Evolutionary conservation across 2,888 invertebrate genomes (phyloP).

Genomic region (Helleia helle): DNA sequence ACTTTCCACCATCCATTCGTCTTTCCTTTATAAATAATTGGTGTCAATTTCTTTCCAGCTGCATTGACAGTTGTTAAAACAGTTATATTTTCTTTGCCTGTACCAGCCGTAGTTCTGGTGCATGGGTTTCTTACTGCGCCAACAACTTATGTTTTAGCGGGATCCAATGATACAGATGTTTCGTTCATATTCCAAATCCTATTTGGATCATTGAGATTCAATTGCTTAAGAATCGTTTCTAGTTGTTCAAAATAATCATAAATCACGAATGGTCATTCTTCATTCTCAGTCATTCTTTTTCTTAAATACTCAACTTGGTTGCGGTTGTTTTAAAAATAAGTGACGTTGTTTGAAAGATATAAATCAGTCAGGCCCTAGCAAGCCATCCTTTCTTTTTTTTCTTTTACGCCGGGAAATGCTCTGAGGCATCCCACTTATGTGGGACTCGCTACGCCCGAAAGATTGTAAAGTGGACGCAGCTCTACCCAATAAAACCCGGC

Average conservation of each 20-base stretch:
- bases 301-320: no score
- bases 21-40: conserved; percentile 16
- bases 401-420: no score
- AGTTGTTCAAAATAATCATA: no score
- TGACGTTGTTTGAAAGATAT: neutral
- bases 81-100: conserved; percentile 20
- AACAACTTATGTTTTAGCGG: conserved; percentile 16
- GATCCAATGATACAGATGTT: conserved; percentile 17
- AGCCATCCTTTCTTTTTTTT: neutral
- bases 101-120: conserved; percentile 13
- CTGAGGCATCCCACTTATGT: no score
- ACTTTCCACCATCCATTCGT: conserved; percentile 16
- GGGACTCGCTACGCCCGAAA: no score
- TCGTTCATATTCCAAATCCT: conserved; percentile 16
- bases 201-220: neutral
- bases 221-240: no score
- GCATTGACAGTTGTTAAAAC: conserved; percentile 23
- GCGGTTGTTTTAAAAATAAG: no score
- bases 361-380: neutral
- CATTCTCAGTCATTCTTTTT: no score
- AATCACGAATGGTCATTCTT: no score
- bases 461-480: no score
- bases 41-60: conserved; percentile 17
- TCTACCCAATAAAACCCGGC: no score
- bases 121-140: conserved; percentile 9